phyloP scores from a whole-genome alignment of 1,140 invertebrate species.

The Cecropterus lyciades region DNA sequence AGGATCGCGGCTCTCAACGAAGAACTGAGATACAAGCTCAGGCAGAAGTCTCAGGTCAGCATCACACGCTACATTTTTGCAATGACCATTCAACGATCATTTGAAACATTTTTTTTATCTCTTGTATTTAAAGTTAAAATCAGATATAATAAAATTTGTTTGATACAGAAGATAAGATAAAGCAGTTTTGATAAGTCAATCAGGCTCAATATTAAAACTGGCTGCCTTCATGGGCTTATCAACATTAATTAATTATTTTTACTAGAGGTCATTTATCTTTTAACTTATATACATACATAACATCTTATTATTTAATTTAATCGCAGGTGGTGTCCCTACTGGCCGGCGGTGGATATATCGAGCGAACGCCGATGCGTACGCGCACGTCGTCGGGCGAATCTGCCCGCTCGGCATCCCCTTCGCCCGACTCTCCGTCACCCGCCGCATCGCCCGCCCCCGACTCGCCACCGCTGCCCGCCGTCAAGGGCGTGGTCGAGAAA shows the following conservation, averaged over 20 bases:
- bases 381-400: constrained; percentile 66
- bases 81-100: no score
- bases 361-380: constrained; percentile 63
- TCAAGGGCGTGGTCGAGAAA: constrained; percentile 92
- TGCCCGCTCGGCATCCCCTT: constrained; percentile 75
- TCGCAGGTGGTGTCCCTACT: constrained; percentile 70
- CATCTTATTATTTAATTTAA: background rate
- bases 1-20: constrained; percentile 92
- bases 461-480: constrained; percentile 85
- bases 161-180: no score
- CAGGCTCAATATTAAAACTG: no score
- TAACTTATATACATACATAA: no score
- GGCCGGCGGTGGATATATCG: constrained; percentile 69
- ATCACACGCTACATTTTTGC: no score
- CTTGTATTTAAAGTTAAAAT: no score
- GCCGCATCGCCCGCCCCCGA: constrained; percentile 64
- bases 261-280: no score
- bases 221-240: no score
- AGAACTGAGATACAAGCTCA: constrained; percentile 93
- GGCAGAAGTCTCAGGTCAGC: constrained; percentile 89
- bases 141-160: no score
- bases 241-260: no score
- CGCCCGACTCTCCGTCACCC: constrained; percentile 84
- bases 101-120: no score
- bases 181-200: no score